These are phyloP conservation scores for Plusia festucae DNA, from an alignment of 2,888 invertebrate genomes.

Conservation along the genomic window DNA sequence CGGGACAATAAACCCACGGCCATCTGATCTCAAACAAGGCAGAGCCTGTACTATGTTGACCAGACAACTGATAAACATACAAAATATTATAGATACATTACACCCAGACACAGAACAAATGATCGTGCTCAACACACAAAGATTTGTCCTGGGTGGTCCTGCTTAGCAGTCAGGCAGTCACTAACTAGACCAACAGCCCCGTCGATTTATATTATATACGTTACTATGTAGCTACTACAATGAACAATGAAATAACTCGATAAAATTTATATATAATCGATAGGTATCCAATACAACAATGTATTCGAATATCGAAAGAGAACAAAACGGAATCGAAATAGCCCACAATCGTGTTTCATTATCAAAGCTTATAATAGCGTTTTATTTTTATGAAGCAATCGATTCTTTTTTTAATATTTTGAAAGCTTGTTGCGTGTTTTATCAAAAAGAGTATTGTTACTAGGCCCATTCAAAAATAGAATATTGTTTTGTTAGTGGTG, in stretches of 20 bases:
- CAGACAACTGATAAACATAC: too few species aligned
- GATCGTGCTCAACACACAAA: too few species aligned
- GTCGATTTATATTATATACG: too few species aligned
- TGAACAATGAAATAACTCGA: slow-evolving; percentile 34
- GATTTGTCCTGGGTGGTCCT: too few species aligned
- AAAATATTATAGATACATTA: too few species aligned
- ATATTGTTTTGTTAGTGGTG: not conserved
- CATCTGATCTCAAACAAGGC: too few species aligned
- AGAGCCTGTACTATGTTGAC: too few species aligned
- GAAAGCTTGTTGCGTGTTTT: not conserved
- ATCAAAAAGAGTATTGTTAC: not conserved
- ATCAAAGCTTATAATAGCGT: slow-evolving; percentile 26
- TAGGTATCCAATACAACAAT: slow-evolving; percentile 50
- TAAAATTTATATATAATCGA: slow-evolving; percentile 46
- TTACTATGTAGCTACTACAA: slow-evolving; percentile 26
- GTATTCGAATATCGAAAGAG: slow-evolving; percentile 39
- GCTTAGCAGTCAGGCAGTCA: too few species aligned
- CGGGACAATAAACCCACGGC: too few species aligned
- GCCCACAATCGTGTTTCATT: slow-evolving; percentile 21
- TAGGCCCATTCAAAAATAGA: not conserved
- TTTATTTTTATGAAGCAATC: too few species aligned
- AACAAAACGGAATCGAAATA: slow-evolving; percentile 32
- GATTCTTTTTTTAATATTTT: not conserved
- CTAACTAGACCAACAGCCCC: too few species aligned
- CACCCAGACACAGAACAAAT: too few species aligned